Conservation (phyloP, 2,797 vertebrate genomes). For the Danionella dracula region DNA sequence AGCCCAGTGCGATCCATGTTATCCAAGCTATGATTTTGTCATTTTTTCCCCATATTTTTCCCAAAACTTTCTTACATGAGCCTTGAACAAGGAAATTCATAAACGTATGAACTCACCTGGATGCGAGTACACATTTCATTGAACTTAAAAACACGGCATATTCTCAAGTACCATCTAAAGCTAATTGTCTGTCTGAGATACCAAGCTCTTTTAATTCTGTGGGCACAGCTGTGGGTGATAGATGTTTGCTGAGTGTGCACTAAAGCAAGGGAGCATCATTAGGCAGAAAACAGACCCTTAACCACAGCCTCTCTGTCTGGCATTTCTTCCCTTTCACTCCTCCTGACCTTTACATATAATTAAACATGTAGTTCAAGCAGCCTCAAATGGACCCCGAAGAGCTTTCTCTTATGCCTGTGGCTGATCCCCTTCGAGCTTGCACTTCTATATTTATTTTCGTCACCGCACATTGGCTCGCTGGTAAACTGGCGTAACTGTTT, state of each 20-base stretch:
- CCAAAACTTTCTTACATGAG: no score
- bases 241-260: constrained; percentile 37
- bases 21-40: no score
- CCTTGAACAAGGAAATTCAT: no score
- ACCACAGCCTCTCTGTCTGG: constrained; percentile 48
- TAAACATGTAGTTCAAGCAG: constrained; percentile 66
- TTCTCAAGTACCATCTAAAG: background rate
- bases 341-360: constrained; percentile 65
- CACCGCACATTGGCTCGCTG: background rate
- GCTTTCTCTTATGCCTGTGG: constrained; percentile 33
- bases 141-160: background rate
- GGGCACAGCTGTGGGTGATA: constrained; percentile 32
- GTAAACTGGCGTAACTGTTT: background rate
- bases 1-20: no score
- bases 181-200: constrained; percentile 26
- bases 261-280: constrained; percentile 49
- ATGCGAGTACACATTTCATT: no score
- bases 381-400: constrained; percentile 61
- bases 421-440: constrained; percentile 44
- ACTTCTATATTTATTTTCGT: constrained; percentile 41
- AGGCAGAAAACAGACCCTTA: constrained; percentile 48
- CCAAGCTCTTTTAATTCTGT: constrained; percentile 39
- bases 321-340: constrained; percentile 49
- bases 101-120: no score
- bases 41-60: no score